Evolutionary conservation across 1,140 invertebrate species (phyloP), one percentile per base, ranked within the genome.

Genomic region (Melanaphis sacchari): DNA sequence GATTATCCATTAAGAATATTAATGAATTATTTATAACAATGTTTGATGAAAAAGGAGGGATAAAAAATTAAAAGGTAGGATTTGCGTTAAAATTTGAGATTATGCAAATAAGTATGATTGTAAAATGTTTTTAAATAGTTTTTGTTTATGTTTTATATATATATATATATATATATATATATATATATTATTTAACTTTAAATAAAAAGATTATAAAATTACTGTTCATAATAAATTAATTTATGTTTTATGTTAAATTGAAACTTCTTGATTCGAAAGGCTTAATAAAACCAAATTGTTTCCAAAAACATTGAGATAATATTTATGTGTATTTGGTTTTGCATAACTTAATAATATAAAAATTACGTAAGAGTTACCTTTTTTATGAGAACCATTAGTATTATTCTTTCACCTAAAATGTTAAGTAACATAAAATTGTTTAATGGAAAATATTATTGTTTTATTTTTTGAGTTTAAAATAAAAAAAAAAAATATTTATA

Each of bases 1-100:
- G 85, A 88, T n/a, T 76, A 76, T 76, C 59, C 59, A 76, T 76
- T 76, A 76, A 88, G 85, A 43, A 88, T 88, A 88, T 89, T 89
- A 52, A 89, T 89, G 87, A 89, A 89, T 89, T 52, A 89, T 89
- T 52, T 89, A 89, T 36, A 89, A 52, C 31, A 52, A 52, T n/a
- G 46, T 24, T 89, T 31, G n/a, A 49, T 52, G 36, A 52, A 52
- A 52, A 36, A 26, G 2, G 22, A 52, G 21, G 87, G 22, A 52
- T 38, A 36, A 38, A 89, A 88, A 89, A 52, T 89, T 89, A 89
- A 89, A 89, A 89, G 31, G 36, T 11, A 52, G 46, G 46, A 38
- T 89, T 88, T 49, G 5, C 18, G 46, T 89, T 52, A 43, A 89
- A 36, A 52, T 38, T 49, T 89, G 22, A 89, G 46, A 89, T 89